A percentile compares a stretch with the other conserved stretches of the same genome.
Conservation (phyloP, 1,140 invertebrate genomes). For the Muscidifurax raptorellus region DNA sequence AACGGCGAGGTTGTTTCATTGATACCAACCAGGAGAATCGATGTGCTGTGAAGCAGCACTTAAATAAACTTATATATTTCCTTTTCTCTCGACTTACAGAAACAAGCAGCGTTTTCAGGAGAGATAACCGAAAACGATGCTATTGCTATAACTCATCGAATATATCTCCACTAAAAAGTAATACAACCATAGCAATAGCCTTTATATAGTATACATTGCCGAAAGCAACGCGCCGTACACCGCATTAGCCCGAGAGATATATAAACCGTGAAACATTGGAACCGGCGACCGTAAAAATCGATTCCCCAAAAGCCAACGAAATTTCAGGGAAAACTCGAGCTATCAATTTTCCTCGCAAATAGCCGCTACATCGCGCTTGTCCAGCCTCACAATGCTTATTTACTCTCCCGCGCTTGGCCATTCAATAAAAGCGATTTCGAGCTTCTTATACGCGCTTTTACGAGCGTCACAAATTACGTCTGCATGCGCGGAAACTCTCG, state of each 20-base stretch:
- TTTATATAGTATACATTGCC: background rate
- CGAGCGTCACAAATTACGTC: slow-evolving; percentile 42
- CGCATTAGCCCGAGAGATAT: background rate
- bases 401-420: slow-evolving; percentile 13
- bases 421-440: slow-evolving; percentile 24
- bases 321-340: slow-evolving; percentile 30
- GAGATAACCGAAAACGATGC: background rate
- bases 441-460: slow-evolving; percentile 37
- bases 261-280: background rate
- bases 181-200: background rate
- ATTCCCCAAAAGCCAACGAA: background rate
- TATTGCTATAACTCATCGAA: slow-evolving; percentile 1
- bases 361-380: background rate
- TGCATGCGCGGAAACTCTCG: background rate
- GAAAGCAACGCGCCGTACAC: background rate
- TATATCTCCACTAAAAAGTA: background rate
- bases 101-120: no score
- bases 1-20: background rate
- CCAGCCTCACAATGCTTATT: slow-evolving; percentile 40
- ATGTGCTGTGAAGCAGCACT: background rate
- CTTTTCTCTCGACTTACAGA: no score
- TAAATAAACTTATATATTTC: background rate
- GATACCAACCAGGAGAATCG: background rate
- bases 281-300: slow-evolving; percentile 37
- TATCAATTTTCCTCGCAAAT: slow-evolving; percentile 33